A percentile compares a stretch with the other conserved stretches of the same genome.
These are phyloP conservation scores for Entomobrya multifasciata DNA, from an alignment of 2,888 invertebrate species.

Conservation along the genomic window DNA sequence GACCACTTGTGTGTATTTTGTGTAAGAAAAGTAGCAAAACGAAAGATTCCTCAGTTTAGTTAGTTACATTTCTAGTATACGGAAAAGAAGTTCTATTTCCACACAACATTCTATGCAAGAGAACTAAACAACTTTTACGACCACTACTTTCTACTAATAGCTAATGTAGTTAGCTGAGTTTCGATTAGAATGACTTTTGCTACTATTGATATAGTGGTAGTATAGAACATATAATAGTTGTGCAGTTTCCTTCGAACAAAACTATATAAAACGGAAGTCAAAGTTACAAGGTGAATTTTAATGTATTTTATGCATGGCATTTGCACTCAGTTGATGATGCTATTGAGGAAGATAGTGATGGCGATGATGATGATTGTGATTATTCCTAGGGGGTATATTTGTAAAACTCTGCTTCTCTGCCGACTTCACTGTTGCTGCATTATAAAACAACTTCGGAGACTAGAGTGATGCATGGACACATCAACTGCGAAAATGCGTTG, in stretches of 20 bases:
- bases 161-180: constrained; percentile 39
- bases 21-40: background rate
- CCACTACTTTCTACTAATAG: background rate
- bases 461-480: too few relatives aligned
- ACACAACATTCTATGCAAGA: constrained; percentile 10
- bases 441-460: background rate
- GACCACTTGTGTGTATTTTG: constrained; percentile 10
- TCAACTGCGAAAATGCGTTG: constrained; percentile 1
- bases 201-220: background rate
- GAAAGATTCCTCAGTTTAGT: background rate
- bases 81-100: background rate
- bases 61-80: constrained; percentile 34
- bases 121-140: constrained; percentile 40
- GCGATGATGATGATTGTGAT: constrained; percentile 24
- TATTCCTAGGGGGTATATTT: constrained; percentile 25
- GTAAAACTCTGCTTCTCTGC: background rate
- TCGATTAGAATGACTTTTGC: background rate
- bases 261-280: constrained; percentile 8
- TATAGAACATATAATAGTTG: too few relatives aligned
- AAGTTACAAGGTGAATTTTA: constrained; percentile 67
- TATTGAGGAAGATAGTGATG: background rate
- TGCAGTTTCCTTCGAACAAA: constrained; percentile 45
- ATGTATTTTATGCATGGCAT: constrained; percentile 65
- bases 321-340: constrained; percentile 36
- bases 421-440: background rate